phyloP scores from a whole-genome alignment of 1,140 invertebrate species.

The Drosophila willistoni region DNA sequence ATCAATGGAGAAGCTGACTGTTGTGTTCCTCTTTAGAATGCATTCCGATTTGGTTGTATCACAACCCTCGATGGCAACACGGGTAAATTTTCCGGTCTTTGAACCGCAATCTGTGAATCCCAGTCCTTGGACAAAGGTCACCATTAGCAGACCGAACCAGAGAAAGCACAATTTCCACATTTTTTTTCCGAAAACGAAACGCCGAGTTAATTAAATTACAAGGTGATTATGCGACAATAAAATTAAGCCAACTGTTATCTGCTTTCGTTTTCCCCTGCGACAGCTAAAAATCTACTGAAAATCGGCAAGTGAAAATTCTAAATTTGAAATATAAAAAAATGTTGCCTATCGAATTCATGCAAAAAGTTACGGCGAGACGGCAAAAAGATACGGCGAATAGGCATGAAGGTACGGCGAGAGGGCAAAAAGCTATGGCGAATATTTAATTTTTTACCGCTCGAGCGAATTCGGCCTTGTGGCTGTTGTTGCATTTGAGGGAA shows the following conservation, averaged over 20 bases:
- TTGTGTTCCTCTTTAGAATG: slow-evolving; percentile 85
- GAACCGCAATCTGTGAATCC: slow-evolving; percentile 84
- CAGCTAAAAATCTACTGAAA: slow-evolving; percentile 65
- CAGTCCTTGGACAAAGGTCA: slow-evolving; percentile 43
- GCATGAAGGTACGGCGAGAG: too few relatives aligned
- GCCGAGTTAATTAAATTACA: slow-evolving; percentile 68
- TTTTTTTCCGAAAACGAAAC: slow-evolving; percentile 18
- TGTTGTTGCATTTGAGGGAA: too few relatives aligned
- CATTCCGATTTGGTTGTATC: slow-evolving; percentile 84
- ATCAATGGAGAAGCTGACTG: slow-evolving; percentile 85
- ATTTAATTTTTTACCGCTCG: too few relatives aligned
- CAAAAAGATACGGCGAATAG: too few relatives aligned
- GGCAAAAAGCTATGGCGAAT: too few relatives aligned
- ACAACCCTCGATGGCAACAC: slow-evolving; percentile 85
- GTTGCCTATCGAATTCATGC: too few relatives aligned
- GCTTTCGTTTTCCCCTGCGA: slow-evolving; percentile 22
- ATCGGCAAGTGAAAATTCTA: not conserved
- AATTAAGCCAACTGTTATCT: not conserved
- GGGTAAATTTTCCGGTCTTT: slow-evolving; percentile 84
- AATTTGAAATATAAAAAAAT: too few relatives aligned
- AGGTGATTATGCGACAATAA: slow-evolving; percentile 23
- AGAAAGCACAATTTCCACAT: slow-evolving; percentile 61
- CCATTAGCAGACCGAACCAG: slow-evolving; percentile 44
- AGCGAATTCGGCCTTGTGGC: too few relatives aligned
- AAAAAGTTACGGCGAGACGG: too few relatives aligned